Conservation (phyloP, 2,888 invertebrate species). For the Caenorhabditis drosophilae region DNA sequence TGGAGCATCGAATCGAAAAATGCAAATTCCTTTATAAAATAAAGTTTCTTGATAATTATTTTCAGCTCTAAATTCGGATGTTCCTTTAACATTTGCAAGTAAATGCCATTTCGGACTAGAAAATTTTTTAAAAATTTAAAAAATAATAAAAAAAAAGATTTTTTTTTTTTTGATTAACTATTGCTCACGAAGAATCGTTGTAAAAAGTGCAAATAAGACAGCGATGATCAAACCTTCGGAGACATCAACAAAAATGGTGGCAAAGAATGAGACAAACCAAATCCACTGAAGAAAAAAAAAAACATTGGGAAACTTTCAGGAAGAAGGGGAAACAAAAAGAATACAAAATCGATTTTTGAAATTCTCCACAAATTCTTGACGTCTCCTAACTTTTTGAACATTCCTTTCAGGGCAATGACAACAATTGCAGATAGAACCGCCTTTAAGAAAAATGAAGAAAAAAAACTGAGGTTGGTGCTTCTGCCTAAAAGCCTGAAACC, state of each 20-base stretch:
- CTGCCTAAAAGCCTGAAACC: too few relatives aligned
- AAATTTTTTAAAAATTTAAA: not conserved
- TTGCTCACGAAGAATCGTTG: constrained; percentile 67
- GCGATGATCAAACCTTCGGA: constrained; percentile 64
- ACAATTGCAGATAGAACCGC: constrained; percentile 84
- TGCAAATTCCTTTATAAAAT: constrained; percentile 69
- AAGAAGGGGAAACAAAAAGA: too few relatives aligned
- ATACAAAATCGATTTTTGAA: constrained; percentile 70
- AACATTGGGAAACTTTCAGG: not conserved
- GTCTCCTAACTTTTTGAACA: constrained; percentile 73
- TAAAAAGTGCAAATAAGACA: constrained; percentile 67
- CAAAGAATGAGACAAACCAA: constrained; percentile 68
- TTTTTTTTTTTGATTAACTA: constrained; percentile 42
- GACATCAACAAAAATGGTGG: constrained; percentile 66
- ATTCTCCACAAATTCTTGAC: constrained; percentile 61
- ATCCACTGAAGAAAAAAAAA: constrained; percentile 56
- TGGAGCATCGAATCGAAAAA: constrained; percentile 72
- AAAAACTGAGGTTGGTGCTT: too few relatives aligned
- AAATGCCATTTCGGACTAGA: constrained; percentile 65
- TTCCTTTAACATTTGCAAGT: constrained; percentile 58
- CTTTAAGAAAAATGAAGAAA: too few relatives aligned
- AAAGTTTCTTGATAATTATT: constrained; percentile 51
- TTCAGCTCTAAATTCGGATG: constrained; percentile 60
- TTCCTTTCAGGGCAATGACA: constrained; percentile 80
- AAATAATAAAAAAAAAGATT: too few relatives aligned